phyloP scores from a whole-genome alignment of 2,888 invertebrate genomes.

The Cheiracanthium punctorium region DNA sequence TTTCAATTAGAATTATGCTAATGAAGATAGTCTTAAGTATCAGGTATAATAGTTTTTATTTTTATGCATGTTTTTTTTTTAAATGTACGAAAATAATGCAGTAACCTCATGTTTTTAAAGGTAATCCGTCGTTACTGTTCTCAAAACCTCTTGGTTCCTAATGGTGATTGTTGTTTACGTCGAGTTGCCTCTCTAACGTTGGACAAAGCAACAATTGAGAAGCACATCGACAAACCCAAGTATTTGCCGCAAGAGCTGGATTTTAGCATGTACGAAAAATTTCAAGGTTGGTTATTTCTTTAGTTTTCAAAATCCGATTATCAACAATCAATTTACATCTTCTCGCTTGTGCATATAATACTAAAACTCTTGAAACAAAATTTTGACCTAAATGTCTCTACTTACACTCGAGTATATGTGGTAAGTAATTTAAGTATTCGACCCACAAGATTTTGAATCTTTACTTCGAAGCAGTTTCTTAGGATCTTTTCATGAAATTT shows the following conservation, averaged over 20 bases:
- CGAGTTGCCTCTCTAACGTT: conserved; percentile 89
- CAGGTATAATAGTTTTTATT: no score
- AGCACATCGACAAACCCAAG: conserved; percentile 81
- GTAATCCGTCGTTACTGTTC: conserved; percentile 56
- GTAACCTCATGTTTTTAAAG: no score
- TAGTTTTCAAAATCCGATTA: background rate
- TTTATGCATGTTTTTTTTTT: no score
- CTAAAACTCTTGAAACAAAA: no score
- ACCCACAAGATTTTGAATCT: no score
- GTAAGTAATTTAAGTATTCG: background rate
- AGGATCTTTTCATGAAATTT: no score
- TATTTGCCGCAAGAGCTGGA: conserved; percentile 90
- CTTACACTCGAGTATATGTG: background rate
- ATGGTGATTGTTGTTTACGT: conserved; percentile 79
- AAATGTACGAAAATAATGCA: no score
- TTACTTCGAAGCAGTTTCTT: no score
- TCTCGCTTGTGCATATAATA: no score
- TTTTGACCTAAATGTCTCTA: background rate
- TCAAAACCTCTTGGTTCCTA: conserved; percentile 32
- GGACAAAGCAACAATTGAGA: conserved; percentile 83
- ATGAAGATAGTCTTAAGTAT: no score
- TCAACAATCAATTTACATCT: no score
- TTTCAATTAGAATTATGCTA: no score
- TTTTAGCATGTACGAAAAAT: conserved; percentile 90
- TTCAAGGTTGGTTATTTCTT: conserved; percentile 83